A percentile compares a stretch with the other conserved stretches of the same genome.
These are phyloP conservation scores for Lucilia sericata DNA, from an alignment of 1,140 invertebrate genomes.

Conservation along the genomic window DNA sequence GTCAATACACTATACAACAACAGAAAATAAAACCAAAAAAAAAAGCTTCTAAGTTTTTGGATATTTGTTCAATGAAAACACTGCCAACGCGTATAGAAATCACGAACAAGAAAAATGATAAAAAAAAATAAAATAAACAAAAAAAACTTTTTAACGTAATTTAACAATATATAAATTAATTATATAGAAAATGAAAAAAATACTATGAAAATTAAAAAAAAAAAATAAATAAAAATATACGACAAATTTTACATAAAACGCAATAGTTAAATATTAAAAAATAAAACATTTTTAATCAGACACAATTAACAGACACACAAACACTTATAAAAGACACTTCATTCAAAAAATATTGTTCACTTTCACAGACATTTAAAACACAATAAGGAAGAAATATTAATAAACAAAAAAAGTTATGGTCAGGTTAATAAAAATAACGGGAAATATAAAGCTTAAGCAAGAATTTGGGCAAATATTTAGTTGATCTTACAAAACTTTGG, in stretches of 20 bases:
- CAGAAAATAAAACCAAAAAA: constrained; percentile 36
- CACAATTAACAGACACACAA: neutral
- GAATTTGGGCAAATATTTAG: too few species aligned
- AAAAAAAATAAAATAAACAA: constrained; percentile 31
- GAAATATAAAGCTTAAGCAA: too few species aligned
- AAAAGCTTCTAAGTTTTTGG: constrained; percentile 35
- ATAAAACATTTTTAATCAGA: constrained; percentile 15
- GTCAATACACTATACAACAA: constrained; percentile 32
- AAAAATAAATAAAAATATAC: constrained; percentile 35
- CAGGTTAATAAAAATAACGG: too few species aligned
- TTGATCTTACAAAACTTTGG: too few species aligned
- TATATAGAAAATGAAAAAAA: constrained; percentile 30
- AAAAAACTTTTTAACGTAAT: constrained; percentile 44
- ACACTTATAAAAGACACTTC: neutral
- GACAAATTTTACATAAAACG: constrained; percentile 42
- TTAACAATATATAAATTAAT: constrained; percentile 37
- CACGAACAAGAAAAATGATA: constrained; percentile 32
- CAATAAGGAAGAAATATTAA: neutral
- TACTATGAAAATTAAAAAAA: constrained; percentile 17
- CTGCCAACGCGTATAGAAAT: constrained; percentile 46
- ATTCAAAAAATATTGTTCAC: neutral
- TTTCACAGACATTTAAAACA: neutral
- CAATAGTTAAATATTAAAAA: neutral
- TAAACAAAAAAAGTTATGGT: too few species aligned
- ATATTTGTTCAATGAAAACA: constrained; percentile 45